phyloP scores from a whole-genome alignment of 2,113 vertebrate species.

The Alectura lathami region DNA sequence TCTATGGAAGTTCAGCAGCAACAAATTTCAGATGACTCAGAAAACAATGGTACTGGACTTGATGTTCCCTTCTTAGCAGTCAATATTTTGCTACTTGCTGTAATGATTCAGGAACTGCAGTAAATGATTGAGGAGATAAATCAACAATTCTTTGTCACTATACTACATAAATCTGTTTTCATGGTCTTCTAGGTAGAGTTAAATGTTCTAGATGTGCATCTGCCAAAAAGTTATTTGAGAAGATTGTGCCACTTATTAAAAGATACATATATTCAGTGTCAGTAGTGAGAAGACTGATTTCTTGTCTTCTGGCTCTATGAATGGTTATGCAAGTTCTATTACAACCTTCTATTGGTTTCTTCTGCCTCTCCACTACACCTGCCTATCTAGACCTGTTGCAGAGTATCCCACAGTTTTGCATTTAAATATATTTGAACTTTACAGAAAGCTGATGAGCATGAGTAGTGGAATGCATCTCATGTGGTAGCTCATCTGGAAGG shows the following conservation, averaged over 20 bases:
- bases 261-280: not conserved
- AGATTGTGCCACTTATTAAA: not conserved
- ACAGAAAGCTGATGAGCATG: not conserved
- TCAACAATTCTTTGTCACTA: not conserved
- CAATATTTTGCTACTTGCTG: not conserved
- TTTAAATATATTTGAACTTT: fast-evolving
- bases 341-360: not conserved
- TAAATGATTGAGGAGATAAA: not conserved
- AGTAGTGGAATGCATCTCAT: not conserved
- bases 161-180: not conserved
- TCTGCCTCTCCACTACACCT: not conserved
- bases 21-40: not conserved
- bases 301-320: not conserved
- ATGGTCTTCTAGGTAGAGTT: too few relatives aligned
- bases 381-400: not conserved
- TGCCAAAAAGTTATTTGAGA: not conserved
- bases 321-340: not conserved
- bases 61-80: not conserved
- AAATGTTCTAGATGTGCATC: too few relatives aligned
- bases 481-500: not conserved
- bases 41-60: not conserved
- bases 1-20: not conserved
- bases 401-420: not conserved
- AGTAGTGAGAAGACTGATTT: not conserved
- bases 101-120: not conserved